Base-by-base conservation (phyloP, 2,113 vertebrate genomes). In the Varanus salvator region DNA sequence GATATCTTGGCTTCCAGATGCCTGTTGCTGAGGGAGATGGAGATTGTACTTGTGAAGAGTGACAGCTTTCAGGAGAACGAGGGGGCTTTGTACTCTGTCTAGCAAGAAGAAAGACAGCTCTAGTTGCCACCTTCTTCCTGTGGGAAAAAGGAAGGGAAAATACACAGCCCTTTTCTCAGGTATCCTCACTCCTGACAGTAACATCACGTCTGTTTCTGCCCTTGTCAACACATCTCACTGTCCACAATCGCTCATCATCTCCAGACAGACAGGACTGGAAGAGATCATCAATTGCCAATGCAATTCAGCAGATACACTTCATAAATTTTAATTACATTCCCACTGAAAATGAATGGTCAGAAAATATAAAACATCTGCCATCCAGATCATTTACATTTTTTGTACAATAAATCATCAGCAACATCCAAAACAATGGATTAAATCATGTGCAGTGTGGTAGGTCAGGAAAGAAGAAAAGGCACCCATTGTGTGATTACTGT, bases 331-430 rank as follows among this genome's bases (percentile, higher is more conserved):
- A 99, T 99, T 99, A 99, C 97, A 97, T 98, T 97, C 96, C 97
- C 97, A 96, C 97, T 97, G 98, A 98, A 99, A 98, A 98, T 98
- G 98, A 98, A 98, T 98, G 98, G 98, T 98, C 98, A 99, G 98
- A 98, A 99, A 98, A 98, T 98, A 98, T 98, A 98, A 98, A 99
- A 99, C 98, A 99, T 98, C 98, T 99, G 98, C 98, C 98, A 98
- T 97, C 97, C 97, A 97, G 98, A 98, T 98, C 98, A 98, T 98
- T 98, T 98, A 98, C 97, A 97, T 97, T 98, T 97, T 98, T 98
- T 91, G 75, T 98, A 96, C 96, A 97, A 98, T 99, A 98, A 98
- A 99, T 99, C 98, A 98, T 97, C 97, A 96, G 97, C 98, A 98
- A 97, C 96, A 97, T 97, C 97, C 97, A 92, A 97, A 98, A 97